Evolutionary conservation across 30 jellyfish, hydroid and myxozoan species (phyloP).

Genomic region (Chrysaora quinquecirrha): DNA sequence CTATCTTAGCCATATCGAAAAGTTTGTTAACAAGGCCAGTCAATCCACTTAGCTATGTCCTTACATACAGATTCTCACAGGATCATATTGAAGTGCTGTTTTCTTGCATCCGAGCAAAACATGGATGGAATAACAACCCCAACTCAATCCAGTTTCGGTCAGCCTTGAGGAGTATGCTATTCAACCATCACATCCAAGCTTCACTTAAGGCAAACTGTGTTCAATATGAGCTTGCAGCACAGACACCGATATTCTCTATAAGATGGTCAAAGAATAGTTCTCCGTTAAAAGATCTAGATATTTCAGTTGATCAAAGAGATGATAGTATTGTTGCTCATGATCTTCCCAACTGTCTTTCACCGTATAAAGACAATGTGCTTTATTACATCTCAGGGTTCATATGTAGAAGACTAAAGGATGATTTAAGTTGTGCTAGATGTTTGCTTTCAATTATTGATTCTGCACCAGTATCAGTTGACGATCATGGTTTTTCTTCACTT

Average conservation of each 20-base stretch:
- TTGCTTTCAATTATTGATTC: not conserved
- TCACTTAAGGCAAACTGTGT: slow-evolving; percentile 51
- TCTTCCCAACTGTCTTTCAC: not conserved
- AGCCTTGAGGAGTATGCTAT: slow-evolving; percentile 18
- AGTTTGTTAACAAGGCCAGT: not conserved
- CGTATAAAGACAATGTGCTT: slow-evolving; percentile 26
- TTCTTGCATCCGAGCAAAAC: slow-evolving; percentile 19
- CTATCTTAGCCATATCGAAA: not conserved
- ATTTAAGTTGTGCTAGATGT: not conserved
- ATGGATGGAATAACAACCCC: slow-evolving; percentile 58
- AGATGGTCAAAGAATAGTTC: slow-evolving; percentile 22
- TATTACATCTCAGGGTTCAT: slow-evolving; percentile 46
- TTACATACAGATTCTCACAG: slow-evolving; percentile 62
- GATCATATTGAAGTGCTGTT: slow-evolving; percentile 51
- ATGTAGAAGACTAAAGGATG: slow-evolving; percentile 3
- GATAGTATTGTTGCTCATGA: slow-evolving; percentile 2
- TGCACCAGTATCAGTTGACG: slow-evolving; percentile 4
- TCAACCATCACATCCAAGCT: slow-evolving; percentile 10
- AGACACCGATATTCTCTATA: slow-evolving; percentile 32
- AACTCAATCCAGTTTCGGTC: slow-evolving; percentile 33
- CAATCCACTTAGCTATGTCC: slow-evolving; percentile 44
- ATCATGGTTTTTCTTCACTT: not conserved
- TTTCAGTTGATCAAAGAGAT: not conserved
- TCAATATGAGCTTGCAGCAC: slow-evolving; percentile 40
- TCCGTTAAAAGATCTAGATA: not conserved